Evolutionary conservation across 2,888 invertebrate species (phyloP).

Genomic region (Plebejus melissa): DNA sequence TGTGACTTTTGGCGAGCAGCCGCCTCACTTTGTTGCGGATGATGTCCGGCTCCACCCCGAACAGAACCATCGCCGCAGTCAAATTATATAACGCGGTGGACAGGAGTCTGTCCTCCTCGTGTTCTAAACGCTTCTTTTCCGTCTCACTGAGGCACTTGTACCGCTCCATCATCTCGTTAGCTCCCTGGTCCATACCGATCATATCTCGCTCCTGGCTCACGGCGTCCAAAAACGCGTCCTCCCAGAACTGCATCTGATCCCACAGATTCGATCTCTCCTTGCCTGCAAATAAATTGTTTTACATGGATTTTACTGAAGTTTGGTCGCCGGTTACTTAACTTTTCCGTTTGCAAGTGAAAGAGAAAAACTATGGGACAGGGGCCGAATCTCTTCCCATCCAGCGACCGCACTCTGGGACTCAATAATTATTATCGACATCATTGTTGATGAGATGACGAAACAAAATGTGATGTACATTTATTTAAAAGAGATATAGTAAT

Average conservation of each 20-base stretch:
- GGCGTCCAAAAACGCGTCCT: conserved; percentile 98
- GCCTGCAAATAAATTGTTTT: conserved; percentile 48
- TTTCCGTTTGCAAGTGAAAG: neutral
- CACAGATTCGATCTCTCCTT: conserved; percentile 93
- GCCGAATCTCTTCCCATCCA: neutral
- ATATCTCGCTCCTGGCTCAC: conserved; percentile 98
- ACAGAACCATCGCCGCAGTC: conserved; percentile 96
- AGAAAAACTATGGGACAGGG: neutral
- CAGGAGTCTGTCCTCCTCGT: conserved; percentile 97
- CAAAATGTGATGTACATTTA: too few species aligned
- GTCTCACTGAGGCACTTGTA: conserved; percentile 96
- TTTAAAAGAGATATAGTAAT: too few species aligned
- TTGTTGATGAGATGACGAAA: too few species aligned
- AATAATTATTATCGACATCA: too few species aligned
- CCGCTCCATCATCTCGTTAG: conserved; percentile 99
- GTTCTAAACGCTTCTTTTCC: conserved; percentile 95
- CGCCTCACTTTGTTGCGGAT: conserved; percentile 92
- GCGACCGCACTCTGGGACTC: too few species aligned
- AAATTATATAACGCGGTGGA: conserved; percentile 98
- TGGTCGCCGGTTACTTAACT: too few species aligned
- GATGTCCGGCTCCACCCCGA: conserved; percentile 91
- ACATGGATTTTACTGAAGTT: conserved; percentile 33
- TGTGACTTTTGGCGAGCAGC: conserved; percentile 98
- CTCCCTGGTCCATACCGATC: conserved; percentile 99
- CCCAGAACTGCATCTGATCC: conserved; percentile 99